Evolutionary conservation across 2,797 vertebrate genomes (phyloP).

Genomic region (Semotilus atromaculatus): DNA sequence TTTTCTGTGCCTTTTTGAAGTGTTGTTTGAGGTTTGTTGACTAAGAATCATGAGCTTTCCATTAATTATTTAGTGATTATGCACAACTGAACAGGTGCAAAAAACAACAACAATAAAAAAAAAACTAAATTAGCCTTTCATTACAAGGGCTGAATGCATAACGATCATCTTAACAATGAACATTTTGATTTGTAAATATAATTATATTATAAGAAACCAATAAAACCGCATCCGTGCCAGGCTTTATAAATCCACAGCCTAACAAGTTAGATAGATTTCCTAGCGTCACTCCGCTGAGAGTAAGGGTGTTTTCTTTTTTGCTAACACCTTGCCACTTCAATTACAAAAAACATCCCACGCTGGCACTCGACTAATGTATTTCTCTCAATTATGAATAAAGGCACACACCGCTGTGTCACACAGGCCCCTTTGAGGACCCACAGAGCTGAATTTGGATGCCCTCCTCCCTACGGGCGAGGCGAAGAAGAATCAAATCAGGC

Average conservation of each 20-base stretch:
- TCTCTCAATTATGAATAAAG: constrained; percentile 51
- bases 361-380: constrained; percentile 42
- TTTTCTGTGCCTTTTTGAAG: background rate
- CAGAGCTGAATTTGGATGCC: constrained; percentile 45
- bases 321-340: constrained; percentile 49
- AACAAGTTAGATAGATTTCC: constrained; percentile 32
- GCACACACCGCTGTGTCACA: constrained; percentile 46
- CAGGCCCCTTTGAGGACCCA: constrained; percentile 38
- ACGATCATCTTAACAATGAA: constrained; percentile 28
- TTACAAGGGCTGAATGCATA: constrained; percentile 26
- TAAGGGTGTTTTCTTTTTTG: constrained; percentile 31
- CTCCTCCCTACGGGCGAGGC: constrained; percentile 25
- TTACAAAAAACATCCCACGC: constrained; percentile 45
- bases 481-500: constrained; percentile 61
- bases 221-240: background rate
- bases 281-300: background rate
- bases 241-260: constrained; percentile 29
- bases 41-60: background rate
- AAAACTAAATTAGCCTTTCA: constrained; percentile 17
- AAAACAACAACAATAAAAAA: background rate
- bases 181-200: constrained; percentile 36
- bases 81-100: constrained; percentile 21
- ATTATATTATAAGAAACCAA: constrained; percentile 12
- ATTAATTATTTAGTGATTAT: constrained; percentile 23
- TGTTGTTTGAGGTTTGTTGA: constrained; percentile 7